Conservation (phyloP, 2,113 vertebrate genomes). For the Phalacrocorax pelagicus region DNA sequence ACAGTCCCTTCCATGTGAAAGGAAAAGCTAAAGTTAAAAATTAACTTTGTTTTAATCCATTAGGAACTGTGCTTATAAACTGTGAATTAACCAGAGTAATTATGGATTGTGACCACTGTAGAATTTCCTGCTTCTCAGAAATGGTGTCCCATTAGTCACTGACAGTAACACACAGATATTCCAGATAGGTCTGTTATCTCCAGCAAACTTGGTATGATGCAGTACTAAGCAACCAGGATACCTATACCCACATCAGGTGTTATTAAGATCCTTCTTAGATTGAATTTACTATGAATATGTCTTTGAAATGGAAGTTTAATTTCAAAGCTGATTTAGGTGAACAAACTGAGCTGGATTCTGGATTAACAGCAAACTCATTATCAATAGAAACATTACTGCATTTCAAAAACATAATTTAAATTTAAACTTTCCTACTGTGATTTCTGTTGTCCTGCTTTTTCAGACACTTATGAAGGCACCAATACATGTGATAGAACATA, state of each 20-base stretch:
- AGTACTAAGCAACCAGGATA: background rate
- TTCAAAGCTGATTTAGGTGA: background rate
- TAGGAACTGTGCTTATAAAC: background rate
- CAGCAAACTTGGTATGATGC: background rate
- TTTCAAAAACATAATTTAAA: background rate
- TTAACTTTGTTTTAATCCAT: background rate
- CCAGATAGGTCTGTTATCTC: background rate
- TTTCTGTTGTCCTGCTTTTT: background rate
- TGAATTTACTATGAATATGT: background rate
- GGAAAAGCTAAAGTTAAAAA: background rate
- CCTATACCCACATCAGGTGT: background rate
- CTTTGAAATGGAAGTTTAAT: background rate
- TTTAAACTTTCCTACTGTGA: background rate
- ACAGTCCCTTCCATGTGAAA: background rate
- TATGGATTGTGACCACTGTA: background rate
- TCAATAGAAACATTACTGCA: background rate
- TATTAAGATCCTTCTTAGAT: background rate
- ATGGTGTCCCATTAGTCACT: background rate
- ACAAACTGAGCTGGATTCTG: background rate
- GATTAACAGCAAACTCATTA: background rate
- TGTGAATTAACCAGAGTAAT: background rate
- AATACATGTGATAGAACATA: background rate
- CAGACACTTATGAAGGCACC: background rate
- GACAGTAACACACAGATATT: background rate
- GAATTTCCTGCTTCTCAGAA: background rate